Conservation (phyloP, 2,113 vertebrate genomes). For the Ctenomys sociabilis region DNA sequence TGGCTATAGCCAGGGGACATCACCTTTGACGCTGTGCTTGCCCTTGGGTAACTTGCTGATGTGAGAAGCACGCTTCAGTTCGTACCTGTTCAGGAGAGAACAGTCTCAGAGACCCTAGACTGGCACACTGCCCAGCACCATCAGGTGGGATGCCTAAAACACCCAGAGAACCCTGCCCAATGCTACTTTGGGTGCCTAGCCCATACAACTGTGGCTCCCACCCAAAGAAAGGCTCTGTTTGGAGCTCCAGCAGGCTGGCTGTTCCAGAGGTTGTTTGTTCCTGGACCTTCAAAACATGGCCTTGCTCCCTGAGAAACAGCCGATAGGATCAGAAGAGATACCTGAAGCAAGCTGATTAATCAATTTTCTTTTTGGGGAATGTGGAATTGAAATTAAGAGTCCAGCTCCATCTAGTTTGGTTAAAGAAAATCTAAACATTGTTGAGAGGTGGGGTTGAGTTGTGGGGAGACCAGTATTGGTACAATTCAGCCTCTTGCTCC, state of each 20-base stretch:
- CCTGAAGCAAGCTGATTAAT: not conserved
- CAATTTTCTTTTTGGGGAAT: not conserved
- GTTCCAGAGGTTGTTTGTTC: not conserved
- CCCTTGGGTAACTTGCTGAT: constrained; percentile 97
- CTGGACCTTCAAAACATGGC: fast-evolving
- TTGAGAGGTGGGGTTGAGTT: no score
- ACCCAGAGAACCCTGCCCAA: not conserved
- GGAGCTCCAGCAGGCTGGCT: not conserved
- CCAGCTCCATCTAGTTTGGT: not conserved
- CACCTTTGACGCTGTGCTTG: constrained; percentile 99
- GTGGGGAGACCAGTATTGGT: not conserved
- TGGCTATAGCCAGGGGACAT: not conserved
- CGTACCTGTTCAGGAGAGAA: constrained; percentile 89
- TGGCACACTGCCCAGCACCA: not conserved
- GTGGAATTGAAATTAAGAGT: not conserved
- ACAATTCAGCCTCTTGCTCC: not conserved
- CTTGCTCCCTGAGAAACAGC: not conserved
- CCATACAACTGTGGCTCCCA: no score
- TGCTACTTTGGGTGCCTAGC: fast-evolving
- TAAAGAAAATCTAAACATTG: not conserved
- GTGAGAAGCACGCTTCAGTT: constrained; percentile 97
- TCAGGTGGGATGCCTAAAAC: fast-evolving
- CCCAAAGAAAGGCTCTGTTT: not conserved
- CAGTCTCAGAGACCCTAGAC: constrained; percentile 21
- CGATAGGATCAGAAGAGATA: not conserved